These are phyloP conservation scores for Dendrocincla fuliginosa DNA, from an alignment of 2,797 vertebrate genomes.

Conservation along the genomic window DNA sequence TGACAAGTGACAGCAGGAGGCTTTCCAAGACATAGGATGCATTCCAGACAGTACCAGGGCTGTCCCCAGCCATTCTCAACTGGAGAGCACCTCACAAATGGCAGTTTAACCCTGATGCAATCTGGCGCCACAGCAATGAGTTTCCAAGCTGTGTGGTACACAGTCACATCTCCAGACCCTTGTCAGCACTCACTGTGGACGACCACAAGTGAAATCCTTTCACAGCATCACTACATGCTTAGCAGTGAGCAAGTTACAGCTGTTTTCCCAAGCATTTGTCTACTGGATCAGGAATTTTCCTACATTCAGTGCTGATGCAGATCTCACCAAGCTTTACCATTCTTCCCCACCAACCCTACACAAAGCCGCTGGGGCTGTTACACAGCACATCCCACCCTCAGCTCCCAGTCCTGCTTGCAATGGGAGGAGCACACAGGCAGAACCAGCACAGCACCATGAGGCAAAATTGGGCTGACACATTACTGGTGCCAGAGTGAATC, in stretches of 20 bases:
- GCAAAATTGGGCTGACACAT: neutral
- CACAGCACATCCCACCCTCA: neutral
- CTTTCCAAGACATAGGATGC: neutral
- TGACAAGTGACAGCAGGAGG: neutral
- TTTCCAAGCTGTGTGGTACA: neutral
- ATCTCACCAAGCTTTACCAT: neutral
- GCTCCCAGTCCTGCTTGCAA: neutral
- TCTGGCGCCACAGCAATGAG: neutral
- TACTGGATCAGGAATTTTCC: neutral
- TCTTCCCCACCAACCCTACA: neutral
- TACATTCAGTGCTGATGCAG: accelerated
- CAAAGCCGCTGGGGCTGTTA: accelerated
- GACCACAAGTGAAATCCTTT: accelerated
- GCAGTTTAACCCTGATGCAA: neutral
- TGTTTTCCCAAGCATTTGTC: neutral
- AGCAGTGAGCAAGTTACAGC: neutral
- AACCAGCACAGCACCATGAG: neutral
- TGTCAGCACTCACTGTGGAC: neutral
- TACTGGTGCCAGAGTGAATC: neutral
- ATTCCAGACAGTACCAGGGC: neutral
- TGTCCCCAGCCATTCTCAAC: neutral
- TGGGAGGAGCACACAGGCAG: neutral
- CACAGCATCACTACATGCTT: neutral
- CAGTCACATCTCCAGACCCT: neutral
- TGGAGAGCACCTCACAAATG: neutral